Conservation (phyloP, 1,140 invertebrate genomes). For the Atta cephalotes region DNA sequence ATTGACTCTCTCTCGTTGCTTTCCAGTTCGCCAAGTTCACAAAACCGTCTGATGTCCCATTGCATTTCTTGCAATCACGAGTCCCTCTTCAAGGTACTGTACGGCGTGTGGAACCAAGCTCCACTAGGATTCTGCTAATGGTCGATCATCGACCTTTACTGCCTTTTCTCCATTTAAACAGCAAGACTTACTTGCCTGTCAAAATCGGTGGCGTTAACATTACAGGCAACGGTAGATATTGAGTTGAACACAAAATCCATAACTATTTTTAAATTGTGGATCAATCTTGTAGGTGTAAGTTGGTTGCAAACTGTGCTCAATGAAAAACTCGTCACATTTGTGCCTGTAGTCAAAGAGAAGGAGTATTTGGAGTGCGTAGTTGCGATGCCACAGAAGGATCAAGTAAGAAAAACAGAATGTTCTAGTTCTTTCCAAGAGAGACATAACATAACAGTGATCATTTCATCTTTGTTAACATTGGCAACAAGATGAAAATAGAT, state of each 20-base stretch:
- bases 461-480: too few species aligned
- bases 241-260: neutral
- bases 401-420: conserved; percentile 67
- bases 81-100: conserved; percentile 84
- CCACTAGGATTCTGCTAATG: conserved; percentile 82
- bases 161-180: conserved; percentile 79
- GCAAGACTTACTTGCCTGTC: conserved; percentile 84
- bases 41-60: conserved; percentile 85
- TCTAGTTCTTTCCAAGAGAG: too few species aligned
- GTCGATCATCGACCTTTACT: conserved; percentile 86
- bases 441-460: too few species aligned
- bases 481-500: too few species aligned
- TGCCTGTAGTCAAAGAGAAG: conserved; percentile 83
- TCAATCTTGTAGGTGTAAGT: conserved; percentile 81
- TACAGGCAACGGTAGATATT: conserved; percentile 82
- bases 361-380: conserved; percentile 85
- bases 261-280: neutral
- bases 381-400: conserved; percentile 80
- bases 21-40: conserved; percentile 85
- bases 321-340: conserved; percentile 83
- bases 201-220: conserved; percentile 86
- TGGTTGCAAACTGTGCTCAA: conserved; percentile 86
- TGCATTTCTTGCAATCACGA: conserved; percentile 83
- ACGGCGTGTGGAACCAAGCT: conserved; percentile 84
- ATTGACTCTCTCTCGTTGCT: conserved; percentile 40